Percentiles rank a stretch among this genome's conserved stretches.
Evolutionary conservation across 2,797 vertebrate species (phyloP).

Genomic region (Balearica regulorum): DNA sequence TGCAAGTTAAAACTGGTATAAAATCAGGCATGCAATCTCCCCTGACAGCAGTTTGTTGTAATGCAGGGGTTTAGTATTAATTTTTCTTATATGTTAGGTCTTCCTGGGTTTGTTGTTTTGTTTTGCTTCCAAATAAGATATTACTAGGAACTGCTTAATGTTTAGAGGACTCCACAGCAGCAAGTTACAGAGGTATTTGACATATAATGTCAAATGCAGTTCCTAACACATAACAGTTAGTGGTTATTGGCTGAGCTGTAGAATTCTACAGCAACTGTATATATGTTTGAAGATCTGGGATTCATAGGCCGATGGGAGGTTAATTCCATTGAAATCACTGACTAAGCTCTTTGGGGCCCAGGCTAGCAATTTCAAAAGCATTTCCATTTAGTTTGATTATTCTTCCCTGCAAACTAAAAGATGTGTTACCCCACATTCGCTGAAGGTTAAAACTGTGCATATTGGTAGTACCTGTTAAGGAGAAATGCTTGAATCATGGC

Average conservation of each 20-base stretch:
- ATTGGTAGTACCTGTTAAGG: background rate
- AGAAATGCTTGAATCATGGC: background rate
- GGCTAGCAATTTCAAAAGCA: background rate
- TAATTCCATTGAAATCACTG: background rate
- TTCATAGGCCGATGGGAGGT: background rate
- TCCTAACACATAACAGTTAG: background rate
- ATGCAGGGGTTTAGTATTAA: background rate
- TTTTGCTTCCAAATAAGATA: background rate
- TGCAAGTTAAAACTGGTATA: background rate
- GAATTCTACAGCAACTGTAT: background rate
- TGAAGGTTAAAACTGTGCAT: background rate
- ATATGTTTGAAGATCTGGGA: background rate
- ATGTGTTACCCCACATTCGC: background rate
- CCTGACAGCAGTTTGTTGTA: background rate
- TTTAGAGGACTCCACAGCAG: background rate
- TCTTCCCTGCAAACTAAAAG: background rate
- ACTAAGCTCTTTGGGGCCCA: background rate
- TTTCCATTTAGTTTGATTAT: background rate
- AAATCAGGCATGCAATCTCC: background rate
- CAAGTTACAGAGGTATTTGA: background rate
- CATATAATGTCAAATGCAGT: background rate
- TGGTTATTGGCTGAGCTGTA: background rate
- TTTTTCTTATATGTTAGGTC: background rate
- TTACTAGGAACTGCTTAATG: background rate
- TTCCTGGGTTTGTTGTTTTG: background rate